Conservation (phyloP, 2,113 vertebrate genomes). For the Rhodinocichla rosea region DNA sequence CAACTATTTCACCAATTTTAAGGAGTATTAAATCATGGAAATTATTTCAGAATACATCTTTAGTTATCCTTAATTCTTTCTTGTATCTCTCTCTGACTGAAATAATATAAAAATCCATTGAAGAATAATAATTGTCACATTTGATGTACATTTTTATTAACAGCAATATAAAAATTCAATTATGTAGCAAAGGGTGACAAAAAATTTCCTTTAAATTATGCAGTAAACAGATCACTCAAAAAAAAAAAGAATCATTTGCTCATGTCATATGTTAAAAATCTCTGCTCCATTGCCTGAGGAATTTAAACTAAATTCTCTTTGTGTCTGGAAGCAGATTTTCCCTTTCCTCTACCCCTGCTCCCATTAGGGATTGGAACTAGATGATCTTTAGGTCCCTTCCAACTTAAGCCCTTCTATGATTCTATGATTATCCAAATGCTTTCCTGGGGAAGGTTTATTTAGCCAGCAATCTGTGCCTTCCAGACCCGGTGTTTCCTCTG, state of each 20-base stretch:
- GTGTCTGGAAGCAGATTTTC: not conserved
- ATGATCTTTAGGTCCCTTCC: not conserved
- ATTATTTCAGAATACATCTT: not conserved
- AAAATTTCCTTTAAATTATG: conserved; percentile 58
- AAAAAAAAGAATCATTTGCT: not conserved
- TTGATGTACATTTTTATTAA: conserved; percentile 57
- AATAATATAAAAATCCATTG: conserved; percentile 44
- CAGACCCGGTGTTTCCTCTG: not conserved
- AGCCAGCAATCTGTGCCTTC: conserved; percentile 8
- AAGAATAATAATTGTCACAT: conserved; percentile 49
- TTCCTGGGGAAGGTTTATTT: not conserved
- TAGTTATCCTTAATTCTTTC: conserved; percentile 1
- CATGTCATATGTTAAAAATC: not conserved
- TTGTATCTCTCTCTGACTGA: conserved; percentile 17
- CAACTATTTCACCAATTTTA: conserved; percentile 2
- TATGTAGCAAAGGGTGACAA: conserved; percentile 24
- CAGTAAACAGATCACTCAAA: conserved; percentile 30
- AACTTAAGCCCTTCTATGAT: not conserved
- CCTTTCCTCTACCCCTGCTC: not conserved
- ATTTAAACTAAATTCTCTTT: not conserved
- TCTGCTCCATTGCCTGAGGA: not conserved
- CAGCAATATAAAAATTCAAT: conserved; percentile 59
- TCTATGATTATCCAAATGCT: not conserved
- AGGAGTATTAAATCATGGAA: conserved; percentile 1
- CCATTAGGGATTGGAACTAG: not conserved